Evolutionary conservation across 2,113 vertebrate species (phyloP), one percentile per base, ranked within the genome.

Genomic region (Scortum barcoo): DNA sequence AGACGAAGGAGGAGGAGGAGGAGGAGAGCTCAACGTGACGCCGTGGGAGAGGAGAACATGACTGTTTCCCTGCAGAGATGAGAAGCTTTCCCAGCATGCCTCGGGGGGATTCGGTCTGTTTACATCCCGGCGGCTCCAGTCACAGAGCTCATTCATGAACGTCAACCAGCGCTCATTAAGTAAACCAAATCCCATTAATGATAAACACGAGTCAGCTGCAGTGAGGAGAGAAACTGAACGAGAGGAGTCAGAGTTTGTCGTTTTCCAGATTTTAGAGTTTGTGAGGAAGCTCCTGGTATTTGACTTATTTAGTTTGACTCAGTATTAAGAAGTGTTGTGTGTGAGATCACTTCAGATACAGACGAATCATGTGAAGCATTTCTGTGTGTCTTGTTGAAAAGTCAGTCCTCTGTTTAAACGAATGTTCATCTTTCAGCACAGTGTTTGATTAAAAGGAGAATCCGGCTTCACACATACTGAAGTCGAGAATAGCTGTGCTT

Each of bases 11-110:
- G n/a, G n/a, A 50, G 5, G 53, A 60, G 9, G 38, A 65, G 22
- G 20, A 36, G 6, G 19, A 57, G 44, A 19, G 22, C 9, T 68
- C 46, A 5, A 40, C 1, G 3, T 22, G 50, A 67, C 5, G 40
- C 40, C 28, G 67, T 89, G 85, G 74, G 89, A 86, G 58, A 83
- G 54, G 11, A 76, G 68, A 54, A n/a, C 13, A 7, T 5, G 19
- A 63, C 4, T 10, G 61, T 44, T 65, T 88, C 76, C 74, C 83
- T 79, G 78, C 20, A 65, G 71, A 56, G 57, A 67, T 8, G 53
- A 80, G 68, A 0, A 16, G 40, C 28, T 83, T 91, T 88, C 90
- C 84, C 88, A 90, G 81, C 76, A 83, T 88, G 81, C 76, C 84
- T 68, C 63, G 0, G 77, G 69, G 71, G 73, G 42, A 38, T 12